Evolutionary conservation across 2,797 vertebrate genomes (phyloP), one percentile per base, ranked within the genome.

Genomic region (Centropyge bicolor): DNA sequence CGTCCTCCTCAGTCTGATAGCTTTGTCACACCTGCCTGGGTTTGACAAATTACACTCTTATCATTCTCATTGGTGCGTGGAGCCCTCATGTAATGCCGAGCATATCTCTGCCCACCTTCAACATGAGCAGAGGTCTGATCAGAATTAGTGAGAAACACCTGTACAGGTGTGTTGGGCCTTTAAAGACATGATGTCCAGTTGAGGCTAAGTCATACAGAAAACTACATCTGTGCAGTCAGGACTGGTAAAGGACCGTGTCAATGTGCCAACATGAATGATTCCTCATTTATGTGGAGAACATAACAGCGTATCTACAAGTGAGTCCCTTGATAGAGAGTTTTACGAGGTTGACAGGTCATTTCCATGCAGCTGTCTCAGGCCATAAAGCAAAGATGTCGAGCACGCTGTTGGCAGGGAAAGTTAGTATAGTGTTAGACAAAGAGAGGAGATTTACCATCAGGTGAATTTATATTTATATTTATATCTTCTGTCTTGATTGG

Each of bases 311-410:
- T 69, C 68, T 65, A 41, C 31, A 46, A 71, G 27, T 45, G 75
- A 75, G 52, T 74, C 68, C 64, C 75, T 59, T 82, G 80, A 88
- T 82, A 83, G 57, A 86, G 59, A 57, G 74, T 62, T 86, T 86
- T 78, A 78, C 81, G 72, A 76, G 71, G 72, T 56, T 86, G 89
- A 87, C 82, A 84, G 82, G 81, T 86, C 79, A 74, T 89, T 90
- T 82, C 77, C 70, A 83, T 78, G 84, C 83, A 91, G 88, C 89
- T 89, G 84, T 85, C 81, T 71, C 48, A 10, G 67, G 13, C 55
- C 51, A 56, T 89, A 86, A 91, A 89, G 56, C 74, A 87, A 71
- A 83, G 69, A 81, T 82, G 81, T 80, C 73, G 76, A 84, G 65
- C 71, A 76, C 6, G 63, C 56, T 62, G 82, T 84, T 80, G 80